phyloP scores from a whole-genome alignment of 2,888 invertebrate species.

The Sarcophaga caerulescens region DNA sequence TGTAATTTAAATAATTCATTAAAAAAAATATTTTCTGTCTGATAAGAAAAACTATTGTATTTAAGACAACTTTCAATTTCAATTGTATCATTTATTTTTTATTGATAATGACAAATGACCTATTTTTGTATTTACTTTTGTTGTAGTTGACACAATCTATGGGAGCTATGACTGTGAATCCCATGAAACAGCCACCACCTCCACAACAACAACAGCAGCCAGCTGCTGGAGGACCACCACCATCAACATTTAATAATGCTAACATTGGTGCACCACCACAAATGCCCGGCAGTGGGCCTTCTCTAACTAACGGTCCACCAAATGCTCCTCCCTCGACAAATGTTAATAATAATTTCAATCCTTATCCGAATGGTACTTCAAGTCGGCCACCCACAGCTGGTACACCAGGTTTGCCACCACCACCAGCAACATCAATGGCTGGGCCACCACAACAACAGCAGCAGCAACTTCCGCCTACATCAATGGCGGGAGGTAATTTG shows the following conservation, averaged over 20 bases:
- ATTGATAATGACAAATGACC: slow-evolving; percentile 1
- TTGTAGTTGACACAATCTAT: slow-evolving; percentile 77
- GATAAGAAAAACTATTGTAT: slow-evolving; percentile 2
- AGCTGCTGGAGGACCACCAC: slow-evolving; percentile 35
- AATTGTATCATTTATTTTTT: slow-evolving; percentile 6
- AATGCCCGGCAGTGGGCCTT: slow-evolving; percentile 60
- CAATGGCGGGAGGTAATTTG: slow-evolving; percentile 48
- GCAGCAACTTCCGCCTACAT: slow-evolving; percentile 28
- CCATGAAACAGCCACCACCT: slow-evolving; percentile 72
- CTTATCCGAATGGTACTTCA: slow-evolving; percentile 73
- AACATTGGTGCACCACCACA: slow-evolving; percentile 61
- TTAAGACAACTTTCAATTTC: slow-evolving; percentile 5
- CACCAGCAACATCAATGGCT: slow-evolving; percentile 7
- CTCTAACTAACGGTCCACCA: slow-evolving; percentile 64
- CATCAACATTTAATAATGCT: slow-evolving; percentile 60
- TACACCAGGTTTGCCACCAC: slow-evolving; percentile 53
- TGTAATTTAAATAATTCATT: slow-evolving; percentile 3
- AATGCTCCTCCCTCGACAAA: slow-evolving; percentile 61
- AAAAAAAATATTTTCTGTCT: no score
- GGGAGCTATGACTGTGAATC: slow-evolving; percentile 76
- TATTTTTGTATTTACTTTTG: slow-evolving; percentile 5
- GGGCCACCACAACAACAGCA: slow-evolving; percentile 45
- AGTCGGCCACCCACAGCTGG: slow-evolving; percentile 62
- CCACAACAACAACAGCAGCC: slow-evolving; percentile 52
- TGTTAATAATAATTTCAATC: slow-evolving; percentile 64